Conservation (phyloP, 2,113 vertebrate genomes). For the Ictidomys tridecemlineatus region DNA sequence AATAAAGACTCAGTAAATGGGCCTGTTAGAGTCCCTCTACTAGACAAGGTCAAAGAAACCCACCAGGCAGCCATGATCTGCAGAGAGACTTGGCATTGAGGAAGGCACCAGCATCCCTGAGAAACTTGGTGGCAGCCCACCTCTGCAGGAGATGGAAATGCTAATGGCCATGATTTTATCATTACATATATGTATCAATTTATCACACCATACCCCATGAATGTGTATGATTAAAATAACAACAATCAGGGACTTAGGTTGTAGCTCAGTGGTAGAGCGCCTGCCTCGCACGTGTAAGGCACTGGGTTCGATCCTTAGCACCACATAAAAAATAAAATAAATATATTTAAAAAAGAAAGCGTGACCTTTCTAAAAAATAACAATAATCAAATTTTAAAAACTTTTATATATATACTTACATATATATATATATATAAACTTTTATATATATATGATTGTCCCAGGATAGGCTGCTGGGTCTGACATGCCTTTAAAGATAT, state of each 20-base stretch:
- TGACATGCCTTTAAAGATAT: not conserved
- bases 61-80: not conserved
- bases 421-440: no score
- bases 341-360: no score
- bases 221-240: not conserved
- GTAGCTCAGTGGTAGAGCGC: no score
- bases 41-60: not conserved
- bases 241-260: not conserved
- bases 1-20: not conserved
- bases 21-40: rapidly evolving
- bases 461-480: not conserved
- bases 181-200: not conserved
- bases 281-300: no score
- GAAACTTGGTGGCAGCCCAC: not conserved
- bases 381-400: no score
- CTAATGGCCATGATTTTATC: not conserved
- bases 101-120: not conserved
- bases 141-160: not conserved
- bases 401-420: no score
- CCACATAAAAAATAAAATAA: not conserved
- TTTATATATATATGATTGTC: not conserved
- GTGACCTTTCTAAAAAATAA: no score
- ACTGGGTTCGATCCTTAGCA: no score
- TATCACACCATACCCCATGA: not conserved
- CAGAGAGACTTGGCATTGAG: not conserved